A percentile compares a stretch with the other conserved stretches of the same genome.
These are phyloP conservation scores for Ceryle rudis DNA, from an alignment of 2,797 vertebrate genomes.

Conservation along the genomic window DNA sequence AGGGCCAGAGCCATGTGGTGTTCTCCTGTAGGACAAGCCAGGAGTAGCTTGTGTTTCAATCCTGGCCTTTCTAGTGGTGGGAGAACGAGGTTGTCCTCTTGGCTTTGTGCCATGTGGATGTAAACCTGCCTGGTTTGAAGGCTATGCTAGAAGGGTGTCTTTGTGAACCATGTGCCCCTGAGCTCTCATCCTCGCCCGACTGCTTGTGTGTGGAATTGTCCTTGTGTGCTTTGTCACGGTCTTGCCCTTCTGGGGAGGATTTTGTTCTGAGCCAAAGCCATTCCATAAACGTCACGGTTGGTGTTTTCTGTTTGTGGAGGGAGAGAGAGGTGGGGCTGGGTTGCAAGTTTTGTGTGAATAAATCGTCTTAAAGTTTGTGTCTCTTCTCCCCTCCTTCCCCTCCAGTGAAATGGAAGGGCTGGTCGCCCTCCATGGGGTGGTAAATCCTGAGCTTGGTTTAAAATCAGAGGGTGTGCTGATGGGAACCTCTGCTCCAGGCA, in stretches of 20 bases:
- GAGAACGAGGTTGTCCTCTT: background rate
- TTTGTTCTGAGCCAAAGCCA: background rate
- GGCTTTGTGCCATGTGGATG: rapidly evolving
- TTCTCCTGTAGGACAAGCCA: rapidly evolving
- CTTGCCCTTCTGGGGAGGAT: rapidly evolving
- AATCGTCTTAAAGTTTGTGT: background rate
- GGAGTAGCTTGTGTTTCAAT: rapidly evolving
- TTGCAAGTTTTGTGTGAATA: background rate
- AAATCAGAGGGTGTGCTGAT: background rate
- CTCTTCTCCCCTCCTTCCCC: background rate
- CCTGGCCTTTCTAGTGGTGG: background rate
- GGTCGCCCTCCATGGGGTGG: background rate
- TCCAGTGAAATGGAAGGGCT: background rate
- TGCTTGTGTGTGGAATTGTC: background rate
- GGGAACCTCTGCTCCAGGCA: background rate
- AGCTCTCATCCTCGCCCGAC: background rate
- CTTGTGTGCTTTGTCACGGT: background rate
- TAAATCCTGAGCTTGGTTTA: background rate
- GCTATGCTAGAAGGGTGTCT: rapidly evolving
- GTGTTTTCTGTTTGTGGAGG: background rate
- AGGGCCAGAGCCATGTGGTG: too few relatives aligned
- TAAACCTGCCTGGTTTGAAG: background rate
- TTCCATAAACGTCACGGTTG: background rate
- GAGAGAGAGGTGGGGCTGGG: background rate
- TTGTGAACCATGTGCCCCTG: background rate